Conservation (phyloP, 37 sponge, comb jelly and placozoan species). For the Hormiphora californensis region DNA sequence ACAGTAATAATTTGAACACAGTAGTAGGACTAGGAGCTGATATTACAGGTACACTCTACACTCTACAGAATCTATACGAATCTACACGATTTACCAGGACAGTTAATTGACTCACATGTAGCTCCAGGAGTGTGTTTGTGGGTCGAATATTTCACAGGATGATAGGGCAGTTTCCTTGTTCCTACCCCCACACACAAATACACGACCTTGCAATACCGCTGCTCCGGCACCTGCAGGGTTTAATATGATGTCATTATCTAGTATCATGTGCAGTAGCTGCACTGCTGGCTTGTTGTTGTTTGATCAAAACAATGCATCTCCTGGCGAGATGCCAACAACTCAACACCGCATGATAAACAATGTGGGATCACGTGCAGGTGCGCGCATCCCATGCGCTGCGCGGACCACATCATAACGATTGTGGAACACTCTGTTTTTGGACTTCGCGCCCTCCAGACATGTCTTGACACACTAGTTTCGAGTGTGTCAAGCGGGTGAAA, state of each 20-base stretch:
- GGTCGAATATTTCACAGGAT: neutral
- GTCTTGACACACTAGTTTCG: no score
- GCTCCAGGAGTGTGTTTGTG: neutral
- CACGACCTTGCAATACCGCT: neutral
- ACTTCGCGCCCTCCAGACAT: no score
- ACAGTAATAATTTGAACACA: no score
- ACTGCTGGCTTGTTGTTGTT: neutral
- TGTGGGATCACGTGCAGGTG: no score
- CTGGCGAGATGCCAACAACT: neutral
- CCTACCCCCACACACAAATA: slow-evolving; percentile 48
- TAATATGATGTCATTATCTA: no score
- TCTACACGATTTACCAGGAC: no score
- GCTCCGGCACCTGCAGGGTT: slow-evolving; percentile 28
- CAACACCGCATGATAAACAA: neutral
- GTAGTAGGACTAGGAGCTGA: no score
- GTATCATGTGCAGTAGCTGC: neutral
- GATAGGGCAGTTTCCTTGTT: neutral
- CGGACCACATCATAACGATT: no score
- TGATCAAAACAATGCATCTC: neutral
- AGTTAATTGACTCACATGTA: neutral
- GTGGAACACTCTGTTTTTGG: no score
- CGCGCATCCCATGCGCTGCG: no score
- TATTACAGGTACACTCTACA: neutral
- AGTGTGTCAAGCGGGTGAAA: no score
- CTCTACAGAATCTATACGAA: neutral